These are phyloP conservation scores for Rhodophaea formosa DNA, from an alignment of 2,888 invertebrate species.

Conservation along the genomic window DNA sequence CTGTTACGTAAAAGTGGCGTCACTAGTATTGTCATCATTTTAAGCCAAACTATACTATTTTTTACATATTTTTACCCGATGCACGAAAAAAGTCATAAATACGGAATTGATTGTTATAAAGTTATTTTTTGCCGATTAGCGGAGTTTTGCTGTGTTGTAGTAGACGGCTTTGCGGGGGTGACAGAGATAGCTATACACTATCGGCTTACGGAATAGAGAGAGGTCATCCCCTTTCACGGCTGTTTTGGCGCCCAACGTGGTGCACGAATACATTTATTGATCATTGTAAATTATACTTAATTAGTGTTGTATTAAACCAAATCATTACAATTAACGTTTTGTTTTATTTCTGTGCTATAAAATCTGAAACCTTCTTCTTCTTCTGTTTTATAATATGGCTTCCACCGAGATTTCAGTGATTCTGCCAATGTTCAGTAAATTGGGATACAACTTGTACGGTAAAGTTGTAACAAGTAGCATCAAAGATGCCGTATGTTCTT, in stretches of 20 bases:
- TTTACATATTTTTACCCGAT: constrained; percentile 6
- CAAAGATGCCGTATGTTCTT: no score
- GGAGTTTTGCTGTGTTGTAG: constrained; percentile 15
- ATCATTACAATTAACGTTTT: constrained; percentile 68
- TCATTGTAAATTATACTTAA: constrained; percentile 79
- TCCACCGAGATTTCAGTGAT: no score
- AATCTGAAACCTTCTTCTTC: no score
- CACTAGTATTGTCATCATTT: no score
- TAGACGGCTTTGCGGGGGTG: constrained; percentile 1
- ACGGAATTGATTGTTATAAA: constrained; percentile 28
- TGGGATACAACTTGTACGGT: no score
- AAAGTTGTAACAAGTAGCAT: no score
- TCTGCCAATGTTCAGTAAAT: no score
- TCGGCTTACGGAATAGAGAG: constrained; percentile 1
- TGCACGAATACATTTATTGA: constrained; percentile 56
- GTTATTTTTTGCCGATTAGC: constrained; percentile 33
- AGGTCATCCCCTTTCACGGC: constrained; percentile 18
- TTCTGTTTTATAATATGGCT: no score
- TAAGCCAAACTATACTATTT: background rate
- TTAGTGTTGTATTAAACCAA: constrained; percentile 81
- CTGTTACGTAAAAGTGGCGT: no score
- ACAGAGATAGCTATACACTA: constrained; percentile 10
- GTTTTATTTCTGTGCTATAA: constrained; percentile 33
- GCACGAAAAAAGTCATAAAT: constrained; percentile 15
- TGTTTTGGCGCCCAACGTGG: constrained; percentile 36